A percentile compares a stretch with the other conserved stretches of the same genome.
Conservation (phyloP, 23 tunicate genomes). For the Styela clava region DNA sequence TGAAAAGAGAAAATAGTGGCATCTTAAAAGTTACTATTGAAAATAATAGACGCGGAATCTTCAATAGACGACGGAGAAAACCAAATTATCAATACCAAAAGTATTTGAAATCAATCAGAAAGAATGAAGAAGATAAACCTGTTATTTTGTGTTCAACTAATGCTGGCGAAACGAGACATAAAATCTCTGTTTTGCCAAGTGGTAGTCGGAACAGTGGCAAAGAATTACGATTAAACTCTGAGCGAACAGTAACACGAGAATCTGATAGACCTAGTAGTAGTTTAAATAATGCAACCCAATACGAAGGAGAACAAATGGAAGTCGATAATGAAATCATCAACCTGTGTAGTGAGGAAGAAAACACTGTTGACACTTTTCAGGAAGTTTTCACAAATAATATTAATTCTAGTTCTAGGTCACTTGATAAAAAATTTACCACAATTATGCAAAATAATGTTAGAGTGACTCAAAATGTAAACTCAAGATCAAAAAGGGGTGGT, state of each 20-base stretch:
- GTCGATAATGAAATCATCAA: no score
- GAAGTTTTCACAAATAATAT: not conserved
- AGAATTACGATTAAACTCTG: not conserved
- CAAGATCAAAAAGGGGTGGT: no score
- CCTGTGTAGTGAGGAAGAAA: no score
- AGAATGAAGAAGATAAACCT: not conserved
- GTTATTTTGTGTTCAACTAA: not conserved
- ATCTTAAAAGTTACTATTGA: not conserved
- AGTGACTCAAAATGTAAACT: no score
- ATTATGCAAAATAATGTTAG: not conserved
- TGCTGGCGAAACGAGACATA: no score
- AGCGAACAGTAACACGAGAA: not conserved
- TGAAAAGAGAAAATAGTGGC: not conserved
- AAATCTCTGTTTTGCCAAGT: no score
- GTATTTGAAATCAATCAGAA: not conserved
- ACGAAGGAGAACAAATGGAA: not conserved
- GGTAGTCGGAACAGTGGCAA: no score
- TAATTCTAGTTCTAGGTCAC: not conserved
- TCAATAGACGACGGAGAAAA: not conserved
- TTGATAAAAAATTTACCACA: not conserved
- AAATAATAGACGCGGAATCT: not conserved
- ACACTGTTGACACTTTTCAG: no score
- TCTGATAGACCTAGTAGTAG: not conserved
- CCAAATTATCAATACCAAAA: not conserved
- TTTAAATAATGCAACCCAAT: no score